Base-by-base conservation (phyloP, 1,140 invertebrate species). In the Diploscapter pachys region DNA sequence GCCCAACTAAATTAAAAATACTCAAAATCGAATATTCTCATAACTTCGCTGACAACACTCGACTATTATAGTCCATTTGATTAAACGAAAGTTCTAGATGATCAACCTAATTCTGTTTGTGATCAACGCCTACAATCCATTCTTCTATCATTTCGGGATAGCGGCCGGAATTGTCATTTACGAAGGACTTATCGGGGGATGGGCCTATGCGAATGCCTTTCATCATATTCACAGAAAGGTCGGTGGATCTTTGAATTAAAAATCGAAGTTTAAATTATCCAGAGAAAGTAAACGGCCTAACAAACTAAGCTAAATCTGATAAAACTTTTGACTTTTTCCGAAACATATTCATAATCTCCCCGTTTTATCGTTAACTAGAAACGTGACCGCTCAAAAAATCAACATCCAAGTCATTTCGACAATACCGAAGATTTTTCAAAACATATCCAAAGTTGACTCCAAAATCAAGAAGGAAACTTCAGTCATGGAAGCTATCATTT, bases 141-240 rank as follows among this genome's bases (percentile, higher is more conserved):
- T 31, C 31, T 31, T 31, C 31, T 31, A 31, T 31, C 31, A 84
- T 65, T 83, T 84, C 55, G 56, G 66, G 52, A 76, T 84, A 50
- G 66, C 82, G 54, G 79, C 83, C 68, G 72, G 69, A 0, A 63
- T 85, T 5, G 85, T 85, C 64, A 53, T 85, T 55, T 78, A 81
- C 64, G 84, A 84, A 73, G 88, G 88, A 4, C 77, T 89, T 3
- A 78, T 88, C 55, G 88, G 93, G 63, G 93, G 93, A 31, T 90
- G 89, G n/a, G 90, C 92, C 3, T 95, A 94, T 86, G 93, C 94
- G 3, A 94, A 94, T 82, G 93, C 92, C 2, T 93, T 92, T 81
- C 92, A 92, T 80, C 89, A 87, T 80, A 92, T 94, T 83, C 89
- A 90, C 4, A 89, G 89, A 81, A 91, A 93, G 87, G 91, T 92